A percentile compares a stretch with the other conserved stretches of the same genome.
These are phyloP conservation scores for Musca vetustissima DNA, from an alignment of 1,140 invertebrate genomes.

Conservation along the genomic window DNA sequence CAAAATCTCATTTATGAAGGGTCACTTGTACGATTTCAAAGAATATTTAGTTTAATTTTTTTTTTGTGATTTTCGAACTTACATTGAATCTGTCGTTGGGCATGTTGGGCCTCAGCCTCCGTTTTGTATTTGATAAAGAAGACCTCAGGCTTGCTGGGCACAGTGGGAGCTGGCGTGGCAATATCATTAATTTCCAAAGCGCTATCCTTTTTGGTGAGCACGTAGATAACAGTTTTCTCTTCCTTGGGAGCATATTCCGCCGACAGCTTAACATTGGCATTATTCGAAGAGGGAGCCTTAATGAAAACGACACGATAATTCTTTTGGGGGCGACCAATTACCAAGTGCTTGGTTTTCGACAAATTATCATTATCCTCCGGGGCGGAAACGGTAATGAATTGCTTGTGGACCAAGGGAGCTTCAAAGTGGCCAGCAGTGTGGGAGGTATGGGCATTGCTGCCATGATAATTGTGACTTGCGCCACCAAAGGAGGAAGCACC, in stretches of 20 bases:
- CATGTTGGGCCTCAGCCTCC: slow-evolving; percentile 57
- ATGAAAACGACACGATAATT: slow-evolving; percentile 84
- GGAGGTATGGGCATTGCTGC: not conserved
- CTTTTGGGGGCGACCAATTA: slow-evolving; percentile 63
- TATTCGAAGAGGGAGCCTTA: slow-evolving; percentile 68
- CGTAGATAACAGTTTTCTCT: slow-evolving; percentile 80
- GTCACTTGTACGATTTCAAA: no score
- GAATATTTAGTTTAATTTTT: not conserved
- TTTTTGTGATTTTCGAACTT: not conserved
- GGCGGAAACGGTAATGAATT: slow-evolving; percentile 32
- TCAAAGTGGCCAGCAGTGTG: slow-evolving; percentile 18
- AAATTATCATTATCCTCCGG: slow-evolving; percentile 32
- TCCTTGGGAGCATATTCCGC: slow-evolving; percentile 63
- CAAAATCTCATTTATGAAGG: no score
- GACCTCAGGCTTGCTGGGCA: slow-evolving; percentile 69
- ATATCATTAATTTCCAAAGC: slow-evolving; percentile 28
- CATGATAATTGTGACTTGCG: not conserved
- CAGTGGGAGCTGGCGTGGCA: slow-evolving; percentile 52
- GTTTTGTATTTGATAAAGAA: slow-evolving; percentile 72
- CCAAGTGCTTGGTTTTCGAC: slow-evolving; percentile 27
- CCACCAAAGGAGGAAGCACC: slow-evolving; percentile 3
- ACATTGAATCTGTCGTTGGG: slow-evolving; percentile 35
- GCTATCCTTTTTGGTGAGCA: slow-evolving; percentile 68
- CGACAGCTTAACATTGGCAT: slow-evolving; percentile 63
- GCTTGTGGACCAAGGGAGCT: slow-evolving; percentile 31